Percentiles rank a stretch among this genome's conserved stretches.
phyloP scores from a whole-genome alignment of 2,113 vertebrate species.

The Ceyx margarethae region DNA sequence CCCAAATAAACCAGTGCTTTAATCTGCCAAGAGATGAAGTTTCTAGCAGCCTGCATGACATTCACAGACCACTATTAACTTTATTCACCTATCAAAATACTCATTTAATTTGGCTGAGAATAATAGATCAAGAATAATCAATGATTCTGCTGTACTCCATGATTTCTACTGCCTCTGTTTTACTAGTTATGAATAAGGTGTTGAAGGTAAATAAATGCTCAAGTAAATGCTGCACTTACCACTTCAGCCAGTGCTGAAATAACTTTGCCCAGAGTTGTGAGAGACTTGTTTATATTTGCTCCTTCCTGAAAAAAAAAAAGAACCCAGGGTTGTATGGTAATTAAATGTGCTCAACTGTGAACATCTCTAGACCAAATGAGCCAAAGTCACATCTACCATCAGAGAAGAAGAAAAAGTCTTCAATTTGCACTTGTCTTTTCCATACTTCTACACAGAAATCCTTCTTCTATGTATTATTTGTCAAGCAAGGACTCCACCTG shows the following conservation, averaged over 20 bases:
- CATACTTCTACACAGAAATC: background rate
- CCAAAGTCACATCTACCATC: background rate
- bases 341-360: background rate
- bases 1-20: background rate
- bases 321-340: background rate
- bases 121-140: background rate
- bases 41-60: background rate
- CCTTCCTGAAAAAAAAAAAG: conserved; percentile 82
- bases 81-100: background rate
- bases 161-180: background rate
- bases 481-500: background rate
- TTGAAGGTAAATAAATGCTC: background rate
- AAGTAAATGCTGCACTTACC: conserved; percentile 81
- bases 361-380: background rate
- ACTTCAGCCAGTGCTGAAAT: conserved; percentile 98
- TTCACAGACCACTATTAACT: background rate
- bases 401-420: no score
- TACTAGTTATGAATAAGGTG: background rate
- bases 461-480: background rate
- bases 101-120: background rate
- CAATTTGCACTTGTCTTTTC: background rate
- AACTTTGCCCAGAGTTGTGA: conserved; percentile 97
- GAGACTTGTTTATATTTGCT: conserved; percentile 99
- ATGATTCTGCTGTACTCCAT: background rate
- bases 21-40: background rate